Evolutionary conservation across 2,888 invertebrate genomes (phyloP), one percentile per base, ranked within the genome.

Genomic region (Mesorhabditis belari): DNA sequence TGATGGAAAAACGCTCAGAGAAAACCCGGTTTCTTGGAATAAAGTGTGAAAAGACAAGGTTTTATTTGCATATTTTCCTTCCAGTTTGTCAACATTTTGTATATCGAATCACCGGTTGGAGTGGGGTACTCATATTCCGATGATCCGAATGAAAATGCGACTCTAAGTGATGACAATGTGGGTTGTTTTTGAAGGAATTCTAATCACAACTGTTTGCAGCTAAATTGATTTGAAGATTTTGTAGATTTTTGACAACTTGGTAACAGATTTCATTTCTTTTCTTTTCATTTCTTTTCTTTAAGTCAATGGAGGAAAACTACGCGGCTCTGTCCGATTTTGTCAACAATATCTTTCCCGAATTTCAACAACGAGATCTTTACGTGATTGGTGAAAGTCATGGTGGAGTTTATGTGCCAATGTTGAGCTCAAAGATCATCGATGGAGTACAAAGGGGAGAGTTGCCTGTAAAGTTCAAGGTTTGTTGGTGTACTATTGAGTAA

Each of bases 31-130:
- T 52, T 60, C 69, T 9, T 79, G 79, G 79, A 79, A 79, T 58
- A 73, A 73, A 63, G 72, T 76, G 29, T 6, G 3, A 24, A 35
- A 27, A 27, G 3, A 4, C 4, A 27, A 29, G n/a, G 29, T 27
- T 1, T 56, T 57, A 49, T 5, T 23, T 12, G 27, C n/a, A 49
- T n/a, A 27, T 28, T 28, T 17, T 28, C 35, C 6, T 55, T 70
- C 28, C 44, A 84, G 83, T 72, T 82, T 23, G 83, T 84, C 19
- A 85, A 84, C 67, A 82, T 85, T 61, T 65, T 85, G 50, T 85
- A 83, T 70, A 66, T 85, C 62, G 85, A 85, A 72, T 80, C 85
- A 3, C 85, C 85, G 17, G 85, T 84, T 24, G 85, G 85, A 29
- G 85, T 85, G 25, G 85, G 85, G 1, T 85, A 80, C 68, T 85